Conservation (phyloP, 2,888 invertebrate genomes). For the Callyntrura sp. region DNA sequence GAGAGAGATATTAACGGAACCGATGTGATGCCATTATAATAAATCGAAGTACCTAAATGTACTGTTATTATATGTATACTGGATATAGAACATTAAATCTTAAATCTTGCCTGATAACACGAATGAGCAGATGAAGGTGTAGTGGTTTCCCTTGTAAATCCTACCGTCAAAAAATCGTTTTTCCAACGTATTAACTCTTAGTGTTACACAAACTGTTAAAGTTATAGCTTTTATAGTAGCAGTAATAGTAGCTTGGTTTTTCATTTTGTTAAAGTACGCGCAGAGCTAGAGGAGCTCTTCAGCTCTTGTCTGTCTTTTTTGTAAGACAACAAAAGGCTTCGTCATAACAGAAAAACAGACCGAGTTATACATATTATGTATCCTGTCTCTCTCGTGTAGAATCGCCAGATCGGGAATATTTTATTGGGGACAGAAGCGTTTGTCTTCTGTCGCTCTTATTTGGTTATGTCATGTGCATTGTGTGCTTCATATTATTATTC, state of each 20-base stretch:
- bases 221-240: neutral
- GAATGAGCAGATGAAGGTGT: neutral
- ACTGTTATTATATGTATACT: neutral
- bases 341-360: neutral
- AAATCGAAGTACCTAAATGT: neutral
- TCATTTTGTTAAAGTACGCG: too few species aligned
- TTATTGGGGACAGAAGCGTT: neutral
- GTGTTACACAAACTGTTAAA: conserved; percentile 3
- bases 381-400: neutral
- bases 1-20: neutral
- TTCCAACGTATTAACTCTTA: neutral
- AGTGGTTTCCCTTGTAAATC: neutral
- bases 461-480: neutral
- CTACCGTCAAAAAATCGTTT: neutral
- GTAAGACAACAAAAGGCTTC: neutral
- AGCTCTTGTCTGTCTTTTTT: neutral
- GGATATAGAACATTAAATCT: conserved; percentile 12
- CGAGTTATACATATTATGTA: conserved; percentile 19
- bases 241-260: neutral
- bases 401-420: neutral
- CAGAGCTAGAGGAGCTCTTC: neutral
- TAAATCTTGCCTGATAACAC: neutral
- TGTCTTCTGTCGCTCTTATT: neutral
- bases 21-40: conserved; percentile 9
- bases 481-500: neutral